phyloP scores from a whole-genome alignment of 2,888 invertebrate genomes.

The Camponotus fellah region DNA sequence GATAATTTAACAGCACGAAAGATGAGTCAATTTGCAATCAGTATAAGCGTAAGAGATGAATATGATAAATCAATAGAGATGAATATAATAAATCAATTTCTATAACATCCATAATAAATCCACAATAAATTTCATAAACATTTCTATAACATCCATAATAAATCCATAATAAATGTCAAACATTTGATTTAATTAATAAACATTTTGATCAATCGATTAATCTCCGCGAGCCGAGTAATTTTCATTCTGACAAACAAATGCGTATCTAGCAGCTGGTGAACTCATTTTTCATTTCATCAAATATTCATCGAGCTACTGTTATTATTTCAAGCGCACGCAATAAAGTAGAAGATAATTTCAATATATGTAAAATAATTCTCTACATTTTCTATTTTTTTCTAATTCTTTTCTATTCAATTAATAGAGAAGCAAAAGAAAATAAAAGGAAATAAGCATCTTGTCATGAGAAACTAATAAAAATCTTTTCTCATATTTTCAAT shows the following conservation, averaged over 20 bases:
- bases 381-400: neutral
- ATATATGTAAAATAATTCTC: neutral
- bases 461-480: neutral
- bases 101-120: too few relatives aligned
- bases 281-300: conserved; percentile 27
- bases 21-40: neutral
- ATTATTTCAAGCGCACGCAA: neutral
- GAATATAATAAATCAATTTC: conserved; percentile 32
- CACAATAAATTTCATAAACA: conserved; percentile 6
- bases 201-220: conserved; percentile 32
- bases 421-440: neutral
- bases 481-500: neutral
- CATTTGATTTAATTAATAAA: neutral
- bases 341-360: neutral
- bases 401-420: neutral
- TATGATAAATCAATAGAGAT: conserved; percentile 34
- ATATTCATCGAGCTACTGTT: neutral
- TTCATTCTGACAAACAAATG: conserved; percentile 28
- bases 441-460: neutral
- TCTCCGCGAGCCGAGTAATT: neutral
- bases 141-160: too few relatives aligned
- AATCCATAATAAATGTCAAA: neutral
- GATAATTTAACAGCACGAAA: neutral
- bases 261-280: neutral
- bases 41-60: neutral